Evolutionary conservation across 2,888 invertebrate species (phyloP), one percentile per base, ranked within the genome.

Genomic region (Gerris lacustris): DNA sequence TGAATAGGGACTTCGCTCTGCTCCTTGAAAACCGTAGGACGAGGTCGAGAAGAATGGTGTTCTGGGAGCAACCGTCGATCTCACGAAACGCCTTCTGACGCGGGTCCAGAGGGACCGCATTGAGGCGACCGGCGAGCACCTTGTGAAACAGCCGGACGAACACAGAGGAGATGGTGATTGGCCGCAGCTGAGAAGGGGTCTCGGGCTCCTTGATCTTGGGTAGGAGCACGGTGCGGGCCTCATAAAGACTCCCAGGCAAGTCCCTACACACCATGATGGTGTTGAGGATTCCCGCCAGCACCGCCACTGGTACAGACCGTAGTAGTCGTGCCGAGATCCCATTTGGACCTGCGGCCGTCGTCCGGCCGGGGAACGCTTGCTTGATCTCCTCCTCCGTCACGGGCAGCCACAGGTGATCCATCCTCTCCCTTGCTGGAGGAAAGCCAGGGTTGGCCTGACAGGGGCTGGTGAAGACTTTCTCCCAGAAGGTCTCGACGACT

Each of bases 21-120:
- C 9, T 18, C 45, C 45, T 45, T 4, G 67, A 67, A 9, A n/a
- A 45, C 15, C 17, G 17, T 64, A 78, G 73, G 75, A 77, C 74
- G 73, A 75, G 70, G 75, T 79, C 74, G 6, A 79, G 70, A 0
- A 77, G 68, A 2, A 78, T 72, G 44, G 77, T 73, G 69, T 31
- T 81, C 7, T 79, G 78, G 9, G 80, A 74, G 5, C 78, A 78
- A 11, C 80, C 80, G 71, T 80, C 80, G 2, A 76, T 76, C 67
- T 79, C 79, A 2, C 31, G 31, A 31, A 31, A 31, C 0, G 78
- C 78, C 0, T 77, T 63, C 72, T 79, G 79, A 9, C 76, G 55
- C 0, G 45, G 67, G 71, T 74, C 74, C 0, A 68, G 6, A 6
- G 70, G 43, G 7, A 9, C 67, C 18, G 0, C 77, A 63, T 0